Evolutionary conservation across 2,797 vertebrate species (phyloP), one percentile per base, ranked within the genome.

Genomic region (Orientallactaga sibirica): DNA sequence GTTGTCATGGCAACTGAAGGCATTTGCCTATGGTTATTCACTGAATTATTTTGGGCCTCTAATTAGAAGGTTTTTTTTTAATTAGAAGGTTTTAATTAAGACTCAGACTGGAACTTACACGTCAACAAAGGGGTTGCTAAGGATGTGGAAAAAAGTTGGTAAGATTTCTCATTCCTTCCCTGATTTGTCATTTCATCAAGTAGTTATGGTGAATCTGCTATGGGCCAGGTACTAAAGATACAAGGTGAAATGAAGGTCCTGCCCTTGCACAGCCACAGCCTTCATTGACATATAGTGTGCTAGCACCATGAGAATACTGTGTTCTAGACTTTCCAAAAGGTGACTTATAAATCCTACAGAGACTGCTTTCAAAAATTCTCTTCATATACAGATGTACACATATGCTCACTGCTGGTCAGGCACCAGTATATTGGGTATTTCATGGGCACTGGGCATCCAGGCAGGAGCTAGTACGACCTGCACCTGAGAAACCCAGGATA

Each of bases 81-180:
- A 90, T 5, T 74, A 67, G 55, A 96, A 88, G 87, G 90, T 90
- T 87, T 52, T 82, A 95, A 90, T 74, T 82, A 93, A 86, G 70
- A 91, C 62, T 19, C 92, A 80, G 62, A 77, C 19, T 87, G 67
- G 55, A 87, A 89, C 70, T 87, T 87, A 88, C 0, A 93, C 61
- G 62, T 58, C n/a, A 75, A 84, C 24, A 89, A 86, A 88, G 29
- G 37, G 8, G 11, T 86, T 67, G 88, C 73, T 77, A 64, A 88
- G n/a, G 73, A 86, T 43, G 77, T 41, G 48, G 25, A 77, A 80
- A 67, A 86, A 81, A 78, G 77, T 14, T 2, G 64, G 27, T 1
- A 33, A 14, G 27, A 79, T 91, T 84, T 90, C 41, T 79, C 15
- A 27, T 77, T 79, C 41, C 24, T 77, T 90, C 25, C 33, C 19